These are phyloP conservation scores for Notothenia rossii DNA, from an alignment of 2,113 vertebrate genomes.

Conservation along the genomic window DNA sequence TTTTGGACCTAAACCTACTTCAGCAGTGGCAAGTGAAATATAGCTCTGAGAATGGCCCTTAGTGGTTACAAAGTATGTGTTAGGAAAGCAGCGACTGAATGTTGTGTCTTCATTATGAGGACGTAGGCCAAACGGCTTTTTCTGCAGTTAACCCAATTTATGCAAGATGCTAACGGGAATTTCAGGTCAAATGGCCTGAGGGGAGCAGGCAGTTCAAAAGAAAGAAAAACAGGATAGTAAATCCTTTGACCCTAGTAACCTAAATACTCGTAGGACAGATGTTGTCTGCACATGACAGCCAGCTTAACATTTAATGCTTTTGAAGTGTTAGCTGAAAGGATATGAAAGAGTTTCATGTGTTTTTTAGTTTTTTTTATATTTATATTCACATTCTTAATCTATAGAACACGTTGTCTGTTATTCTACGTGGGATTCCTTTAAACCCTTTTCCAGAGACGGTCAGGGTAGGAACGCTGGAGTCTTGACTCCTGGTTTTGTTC, in stretches of 20 bases:
- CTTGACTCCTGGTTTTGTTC: constrained; percentile 64
- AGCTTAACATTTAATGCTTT: constrained; percentile 35
- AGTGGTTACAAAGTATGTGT: constrained; percentile 62
- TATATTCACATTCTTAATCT: constrained; percentile 47
- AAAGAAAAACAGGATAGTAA: constrained; percentile 48
- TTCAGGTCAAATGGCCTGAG: constrained; percentile 48
- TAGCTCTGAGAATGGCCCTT: constrained; percentile 43
- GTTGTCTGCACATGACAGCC: constrained; percentile 45
- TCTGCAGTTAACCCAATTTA: constrained; percentile 28
- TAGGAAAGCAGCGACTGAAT: constrained; percentile 43
- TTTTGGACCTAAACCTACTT: constrained; percentile 53
- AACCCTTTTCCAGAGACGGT: constrained; percentile 72
- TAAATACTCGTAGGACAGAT: constrained; percentile 60
- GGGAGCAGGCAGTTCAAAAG: constrained; percentile 62
- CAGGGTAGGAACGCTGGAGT: constrained; percentile 40
- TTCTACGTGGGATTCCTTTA: constrained; percentile 53
- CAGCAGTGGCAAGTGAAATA: constrained; percentile 55
- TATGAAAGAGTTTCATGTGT: constrained; percentile 7
- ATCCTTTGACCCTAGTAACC: constrained; percentile 58
- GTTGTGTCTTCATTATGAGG: constrained; percentile 54
- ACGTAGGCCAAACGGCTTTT: constrained; percentile 17
- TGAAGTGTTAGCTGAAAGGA: constrained; percentile 28
- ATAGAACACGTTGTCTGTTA: constrained; percentile 46
- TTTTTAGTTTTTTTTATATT: constrained; percentile 54
- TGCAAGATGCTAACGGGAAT: constrained; percentile 19